Conservation (phyloP, 2,113 vertebrate genomes). For the Gymnobelideus leadbeateri region DNA sequence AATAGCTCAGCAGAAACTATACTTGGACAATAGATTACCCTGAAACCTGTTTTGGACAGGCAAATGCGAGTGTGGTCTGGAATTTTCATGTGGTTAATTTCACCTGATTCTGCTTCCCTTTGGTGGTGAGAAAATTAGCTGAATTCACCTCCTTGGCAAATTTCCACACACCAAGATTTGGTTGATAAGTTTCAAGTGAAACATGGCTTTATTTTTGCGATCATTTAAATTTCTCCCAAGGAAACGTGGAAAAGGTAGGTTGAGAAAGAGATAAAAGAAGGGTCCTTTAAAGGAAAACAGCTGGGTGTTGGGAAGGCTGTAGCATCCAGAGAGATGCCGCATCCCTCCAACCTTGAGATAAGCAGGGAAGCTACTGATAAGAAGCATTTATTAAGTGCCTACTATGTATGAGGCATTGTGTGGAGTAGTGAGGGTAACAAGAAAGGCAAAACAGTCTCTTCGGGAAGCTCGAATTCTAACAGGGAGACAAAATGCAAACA, state of each 20-base stretch:
- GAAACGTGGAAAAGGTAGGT: neutral
- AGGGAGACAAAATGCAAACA: neutral
- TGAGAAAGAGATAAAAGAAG: neutral
- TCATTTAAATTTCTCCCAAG: neutral
- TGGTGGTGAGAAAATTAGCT: slow-evolving; percentile 16
- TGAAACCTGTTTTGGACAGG: neutral
- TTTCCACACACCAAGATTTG: neutral
- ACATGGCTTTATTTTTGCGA: neutral
- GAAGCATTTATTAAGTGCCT: neutral
- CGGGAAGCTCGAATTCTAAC: neutral
- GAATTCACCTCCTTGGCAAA: neutral
- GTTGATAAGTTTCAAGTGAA: neutral
- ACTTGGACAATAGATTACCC: neutral
- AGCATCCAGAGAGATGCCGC: neutral
- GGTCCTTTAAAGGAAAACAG: neutral
- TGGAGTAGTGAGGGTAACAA: neutral
- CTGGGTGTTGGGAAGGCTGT: neutral
- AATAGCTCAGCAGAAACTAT: neutral
- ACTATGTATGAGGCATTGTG: neutral
- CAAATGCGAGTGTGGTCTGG: neutral
- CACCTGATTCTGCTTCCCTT: neutral
- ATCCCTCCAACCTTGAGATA: neutral
- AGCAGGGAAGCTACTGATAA: neutral
- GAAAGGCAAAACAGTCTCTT: neutral
- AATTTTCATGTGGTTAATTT: neutral